phyloP scores from a whole-genome alignment of 1,140 invertebrate genomes.

The Anoplolepis gracilipes region DNA sequence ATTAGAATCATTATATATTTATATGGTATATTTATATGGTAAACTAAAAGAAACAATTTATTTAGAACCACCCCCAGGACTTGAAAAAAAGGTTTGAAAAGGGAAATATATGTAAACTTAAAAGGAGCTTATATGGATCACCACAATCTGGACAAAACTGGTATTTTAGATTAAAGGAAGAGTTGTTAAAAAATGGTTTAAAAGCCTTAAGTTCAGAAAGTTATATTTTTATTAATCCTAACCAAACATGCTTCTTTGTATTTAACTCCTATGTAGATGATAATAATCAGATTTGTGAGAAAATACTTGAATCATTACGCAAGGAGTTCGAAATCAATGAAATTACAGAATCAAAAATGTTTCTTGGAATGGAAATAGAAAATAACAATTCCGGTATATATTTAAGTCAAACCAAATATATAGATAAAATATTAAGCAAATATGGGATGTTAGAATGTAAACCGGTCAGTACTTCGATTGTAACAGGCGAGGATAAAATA shows the following conservation, averaged over 20 bases:
- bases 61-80: not conserved
- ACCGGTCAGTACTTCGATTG: not conserved
- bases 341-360: not conserved
- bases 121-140: constrained; percentile 23
- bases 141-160: constrained; percentile 14
- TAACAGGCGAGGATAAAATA: not conserved
- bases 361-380: not conserved
- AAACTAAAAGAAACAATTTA: not conserved
- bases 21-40: constrained; percentile 29
- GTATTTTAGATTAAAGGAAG: not conserved
- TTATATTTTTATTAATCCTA: not conserved
- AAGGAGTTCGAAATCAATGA: constrained; percentile 13
- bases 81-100: not conserved
- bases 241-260: not conserved
- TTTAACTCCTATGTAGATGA: not conserved
- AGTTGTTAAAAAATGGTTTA: not conserved
- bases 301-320: not conserved
- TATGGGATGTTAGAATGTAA: constrained; percentile 29
- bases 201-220: not conserved
- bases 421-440: constrained; percentile 11
- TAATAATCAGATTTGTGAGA: not conserved
- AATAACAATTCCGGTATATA: not conserved
- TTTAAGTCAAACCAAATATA: not conserved
- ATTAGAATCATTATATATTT: not conserved
- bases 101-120: not conserved